These are phyloP conservation scores for Salarias fasciatus DNA, from an alignment of 2,797 vertebrate genomes.

Conservation along the genomic window DNA sequence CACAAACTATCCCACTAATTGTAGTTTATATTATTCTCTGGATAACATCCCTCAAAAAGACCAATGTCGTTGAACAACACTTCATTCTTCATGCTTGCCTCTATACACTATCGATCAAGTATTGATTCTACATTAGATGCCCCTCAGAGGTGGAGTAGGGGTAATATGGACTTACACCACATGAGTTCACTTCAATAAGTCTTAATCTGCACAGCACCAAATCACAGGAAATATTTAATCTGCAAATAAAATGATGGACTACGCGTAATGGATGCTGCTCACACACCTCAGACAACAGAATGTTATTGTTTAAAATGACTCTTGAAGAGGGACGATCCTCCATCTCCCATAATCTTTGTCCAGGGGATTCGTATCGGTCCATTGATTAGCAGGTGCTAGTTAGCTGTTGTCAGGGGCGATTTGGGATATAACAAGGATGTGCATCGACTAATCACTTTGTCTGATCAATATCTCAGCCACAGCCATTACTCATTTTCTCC, in stretches of 20 bases:
- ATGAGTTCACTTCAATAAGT: slow-evolving; percentile 66
- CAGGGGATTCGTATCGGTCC: slow-evolving; percentile 84
- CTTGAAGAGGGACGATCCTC: slow-evolving; percentile 82
- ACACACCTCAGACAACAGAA: slow-evolving; percentile 15
- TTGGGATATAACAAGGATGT: slow-evolving; percentile 95
- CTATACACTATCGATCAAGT: slow-evolving; percentile 88
- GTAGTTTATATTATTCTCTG: slow-evolving; percentile 48
- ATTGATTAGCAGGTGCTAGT: slow-evolving; percentile 97
- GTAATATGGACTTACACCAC: slow-evolving; percentile 85
- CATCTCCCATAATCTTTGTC: slow-evolving; percentile 82
- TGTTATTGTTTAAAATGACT: slow-evolving; percentile 44
- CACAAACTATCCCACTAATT: slow-evolving; percentile 47
- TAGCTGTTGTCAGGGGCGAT: slow-evolving; percentile 93
- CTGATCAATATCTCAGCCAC: slow-evolving; percentile 93
- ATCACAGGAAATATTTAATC: slow-evolving; percentile 54
- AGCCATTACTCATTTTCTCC: slow-evolving; percentile 85
- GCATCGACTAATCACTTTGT: slow-evolving; percentile 99
- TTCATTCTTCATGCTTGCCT: slow-evolving; percentile 58
- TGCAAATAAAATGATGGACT: slow-evolving; percentile 35
- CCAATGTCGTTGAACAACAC: slow-evolving; percentile 52
- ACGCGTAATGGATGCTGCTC: slow-evolving; percentile 39
- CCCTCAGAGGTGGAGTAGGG: slow-evolving; percentile 89
- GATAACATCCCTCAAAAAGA: slow-evolving; percentile 55
- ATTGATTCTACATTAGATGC: slow-evolving; percentile 99
- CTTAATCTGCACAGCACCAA: slow-evolving; percentile 67